Evolutionary conservation across 1,140 invertebrate species (phyloP).

Genomic region (Cydia splendana): DNA sequence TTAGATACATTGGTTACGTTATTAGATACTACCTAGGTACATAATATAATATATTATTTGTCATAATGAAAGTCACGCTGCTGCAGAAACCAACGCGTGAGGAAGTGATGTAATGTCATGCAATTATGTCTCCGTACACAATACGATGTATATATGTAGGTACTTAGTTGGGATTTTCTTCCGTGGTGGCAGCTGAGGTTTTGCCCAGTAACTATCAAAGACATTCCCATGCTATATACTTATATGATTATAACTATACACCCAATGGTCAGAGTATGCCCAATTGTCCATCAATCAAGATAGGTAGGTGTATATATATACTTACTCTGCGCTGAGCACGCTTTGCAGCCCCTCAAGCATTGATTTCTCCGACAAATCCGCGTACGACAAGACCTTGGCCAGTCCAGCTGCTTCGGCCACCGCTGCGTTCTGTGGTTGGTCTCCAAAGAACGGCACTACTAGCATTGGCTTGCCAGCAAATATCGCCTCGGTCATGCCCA

Average conservation of each 20-base stretch:
- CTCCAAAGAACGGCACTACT: slow-evolving; percentile 82
- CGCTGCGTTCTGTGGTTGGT: slow-evolving; percentile 80
- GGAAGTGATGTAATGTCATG: not conserved
- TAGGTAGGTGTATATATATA: too few relatives aligned
- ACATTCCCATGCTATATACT: too few relatives aligned
- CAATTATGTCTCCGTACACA: too few relatives aligned
- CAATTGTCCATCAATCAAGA: not conserved
- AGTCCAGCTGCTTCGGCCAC: slow-evolving; percentile 62
- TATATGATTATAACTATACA: too few relatives aligned
- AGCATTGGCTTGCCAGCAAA: slow-evolving; percentile 84
- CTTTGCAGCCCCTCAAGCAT: slow-evolving; percentile 62
- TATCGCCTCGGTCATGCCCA: slow-evolving; percentile 83
- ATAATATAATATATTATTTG: not conserved
- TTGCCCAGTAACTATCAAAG: too few relatives aligned
- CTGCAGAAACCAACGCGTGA: not conserved
- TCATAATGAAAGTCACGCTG: not conserved
- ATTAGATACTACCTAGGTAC: too few relatives aligned
- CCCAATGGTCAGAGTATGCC: too few relatives aligned
- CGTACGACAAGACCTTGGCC: slow-evolving; percentile 60
- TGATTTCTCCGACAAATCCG: slow-evolving; percentile 62
- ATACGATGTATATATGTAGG: too few relatives aligned
- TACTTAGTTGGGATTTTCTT: too few relatives aligned
- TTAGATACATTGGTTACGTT: not conserved
- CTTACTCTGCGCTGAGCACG: slow-evolving; percentile 76
- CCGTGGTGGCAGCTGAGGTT: too few relatives aligned